Evolutionary conservation across 2,888 invertebrate species (phyloP), one percentile per base, ranked within the genome.

Genomic region (Parnassius apollo): DNA sequence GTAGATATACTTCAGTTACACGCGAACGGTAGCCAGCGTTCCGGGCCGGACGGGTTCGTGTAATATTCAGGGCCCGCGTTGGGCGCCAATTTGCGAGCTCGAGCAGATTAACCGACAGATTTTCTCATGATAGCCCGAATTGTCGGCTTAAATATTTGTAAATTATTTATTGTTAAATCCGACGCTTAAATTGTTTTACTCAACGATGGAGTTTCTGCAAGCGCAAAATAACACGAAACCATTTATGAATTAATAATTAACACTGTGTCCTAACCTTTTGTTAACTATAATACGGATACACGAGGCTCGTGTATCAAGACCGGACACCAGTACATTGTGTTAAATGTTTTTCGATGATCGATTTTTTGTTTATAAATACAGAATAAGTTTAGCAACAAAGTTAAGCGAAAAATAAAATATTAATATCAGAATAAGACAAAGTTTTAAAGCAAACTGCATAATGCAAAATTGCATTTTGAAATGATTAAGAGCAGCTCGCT

Each of bases 21-120:
- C 3, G 18, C 12, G 48, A 8, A 42, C 25, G 55, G 3, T 13
- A 48, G 0, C 13, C 8, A 35, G 2, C 22, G 49, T 8, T 35
- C 35, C 35, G 3, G 18, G 66, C 42, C 64, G 50, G 61, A 64
- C 66, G 50, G n/a, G 64, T 60, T 63, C 68, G 63, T 73, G 66
- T 67, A 74, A 71, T 71, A 73, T 74, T 70, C 70, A 74, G 49
- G 59, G 56, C 61, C 71, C 54, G 63, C 66, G 66, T 48, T 64
- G 71, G 68, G 67, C 69, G 61, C 57, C 61, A 57, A 65, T 68
- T 68, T 67, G 69, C 69, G 68, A 71, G 66, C 65, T 68, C 63
- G 56, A 67, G 58, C 68, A 65, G 71, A 71, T 75, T 70, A 70
- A 64, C 64, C 68, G 64, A 12, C 58, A 58, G 62, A 58, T 58